phyloP scores from a whole-genome alignment of 23 tunicate genomes.

The Styela clava region DNA sequence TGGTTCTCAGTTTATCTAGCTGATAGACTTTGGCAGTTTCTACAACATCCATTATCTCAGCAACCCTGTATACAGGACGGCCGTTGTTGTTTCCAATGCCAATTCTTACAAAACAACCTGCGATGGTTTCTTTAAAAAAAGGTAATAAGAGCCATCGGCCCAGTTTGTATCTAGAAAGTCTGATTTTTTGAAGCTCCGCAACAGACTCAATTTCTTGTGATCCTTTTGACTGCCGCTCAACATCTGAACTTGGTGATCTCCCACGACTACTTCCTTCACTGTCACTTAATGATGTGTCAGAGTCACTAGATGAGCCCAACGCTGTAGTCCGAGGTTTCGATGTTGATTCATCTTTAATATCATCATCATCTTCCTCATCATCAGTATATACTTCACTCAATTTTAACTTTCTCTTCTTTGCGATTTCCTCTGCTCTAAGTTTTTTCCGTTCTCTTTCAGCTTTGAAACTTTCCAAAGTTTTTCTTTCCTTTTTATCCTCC shows the following conservation, averaged over 20 bases:
- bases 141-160: conserved; percentile 35
- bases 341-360: conserved; percentile 10
- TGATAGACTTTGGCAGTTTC: conserved; percentile 93
- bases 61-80: conserved; percentile 86
- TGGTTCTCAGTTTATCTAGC: conserved; percentile 70
- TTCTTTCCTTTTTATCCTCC: conserved; percentile 74
- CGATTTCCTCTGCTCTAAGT: conserved; percentile 68
- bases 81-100: conserved; percentile 85
- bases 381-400: conserved; percentile 82
- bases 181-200: conserved; percentile 48
- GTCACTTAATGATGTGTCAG: conserved; percentile 27
- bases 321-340: background rate
- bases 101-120: conserved; percentile 77
- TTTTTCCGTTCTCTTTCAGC: conserved; percentile 88
- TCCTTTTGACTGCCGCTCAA: conserved; percentile 4
- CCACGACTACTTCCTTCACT: conserved; percentile 14
- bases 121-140: conserved; percentile 34
- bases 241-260: conserved; percentile 7
- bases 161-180: conserved; percentile 61
- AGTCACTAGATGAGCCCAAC: conserved; percentile 25
- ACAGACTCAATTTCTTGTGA: conserved; percentile 31
- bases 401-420: conserved; percentile 71
- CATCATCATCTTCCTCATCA: conserved; percentile 91
- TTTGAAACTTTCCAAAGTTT: conserved; percentile 61
- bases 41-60: conserved; percentile 70